Evolutionary conservation across 2,113 vertebrate species (phyloP).

Genomic region (Lycaon pictus): DNA sequence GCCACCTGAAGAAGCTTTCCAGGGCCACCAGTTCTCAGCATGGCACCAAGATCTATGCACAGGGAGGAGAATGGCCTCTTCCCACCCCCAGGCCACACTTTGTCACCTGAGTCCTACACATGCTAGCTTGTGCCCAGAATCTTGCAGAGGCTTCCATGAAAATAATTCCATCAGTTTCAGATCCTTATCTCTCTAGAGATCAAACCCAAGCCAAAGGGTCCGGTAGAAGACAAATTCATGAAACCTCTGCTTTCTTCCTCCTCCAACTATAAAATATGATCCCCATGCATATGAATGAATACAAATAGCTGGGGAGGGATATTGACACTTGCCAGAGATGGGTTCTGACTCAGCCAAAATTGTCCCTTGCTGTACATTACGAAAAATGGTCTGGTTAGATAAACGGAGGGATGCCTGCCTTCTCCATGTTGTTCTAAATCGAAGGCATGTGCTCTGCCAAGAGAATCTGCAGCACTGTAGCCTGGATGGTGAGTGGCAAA

Average conservation of each 20-base stretch:
- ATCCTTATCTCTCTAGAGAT: neutral
- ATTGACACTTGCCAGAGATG: neutral
- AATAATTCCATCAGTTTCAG: neutral
- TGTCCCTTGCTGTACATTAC: neutral
- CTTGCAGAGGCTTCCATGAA: neutral
- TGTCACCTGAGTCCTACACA: neutral
- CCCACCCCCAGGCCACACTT: neutral
- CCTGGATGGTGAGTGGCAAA: neutral
- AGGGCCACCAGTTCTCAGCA: neutral
- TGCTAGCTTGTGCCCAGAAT: neutral
- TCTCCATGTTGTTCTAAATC: neutral
- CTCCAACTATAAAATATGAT: neutral
- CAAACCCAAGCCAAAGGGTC: neutral
- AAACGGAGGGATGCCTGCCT: neutral
- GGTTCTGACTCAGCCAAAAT: neutral
- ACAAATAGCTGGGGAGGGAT: neutral
- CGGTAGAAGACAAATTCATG: neutral
- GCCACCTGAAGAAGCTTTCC: neutral
- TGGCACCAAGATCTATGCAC: neutral
- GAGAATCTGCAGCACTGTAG: neutral
- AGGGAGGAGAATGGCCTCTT: neutral
- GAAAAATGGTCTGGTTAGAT: neutral
- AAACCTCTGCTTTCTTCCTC: neutral
- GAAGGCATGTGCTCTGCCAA: accelerated
- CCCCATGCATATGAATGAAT: neutral